These are phyloP conservation scores for Pseudomugil gertrudae DNA, from an alignment of 2,797 vertebrate species.

Conservation along the genomic window DNA sequence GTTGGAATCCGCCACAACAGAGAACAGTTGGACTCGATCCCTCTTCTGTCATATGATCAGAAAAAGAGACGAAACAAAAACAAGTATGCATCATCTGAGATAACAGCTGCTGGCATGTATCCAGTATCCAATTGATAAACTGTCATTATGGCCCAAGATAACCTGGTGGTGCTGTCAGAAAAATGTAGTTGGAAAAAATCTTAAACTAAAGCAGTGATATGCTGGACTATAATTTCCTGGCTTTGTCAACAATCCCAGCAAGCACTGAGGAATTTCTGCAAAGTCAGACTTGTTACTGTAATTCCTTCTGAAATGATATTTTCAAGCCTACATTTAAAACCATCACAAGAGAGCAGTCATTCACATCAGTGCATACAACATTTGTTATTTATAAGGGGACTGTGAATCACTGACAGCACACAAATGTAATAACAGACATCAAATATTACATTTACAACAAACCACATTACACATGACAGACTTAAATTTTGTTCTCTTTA, in stretches of 20 bases:
- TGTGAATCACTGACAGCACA: background rate
- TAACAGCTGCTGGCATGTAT: slow-evolving; percentile 53
- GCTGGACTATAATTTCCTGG: slow-evolving; percentile 74
- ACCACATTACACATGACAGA: no score
- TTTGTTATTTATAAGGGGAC: background rate
- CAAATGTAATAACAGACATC: no score
- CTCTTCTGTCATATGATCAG: slow-evolving; percentile 14
- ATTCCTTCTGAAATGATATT: slow-evolving; percentile 78
- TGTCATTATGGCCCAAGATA: slow-evolving; percentile 61
- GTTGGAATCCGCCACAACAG: slow-evolving; percentile 38
- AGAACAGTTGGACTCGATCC: slow-evolving; percentile 38
- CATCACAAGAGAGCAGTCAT: slow-evolving; percentile 60
- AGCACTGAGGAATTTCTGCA: slow-evolving; percentile 79
- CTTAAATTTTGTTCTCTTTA: no score
- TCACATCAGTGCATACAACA: slow-evolving; percentile 21
- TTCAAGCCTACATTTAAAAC: slow-evolving; percentile 67
- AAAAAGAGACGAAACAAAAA: slow-evolving; percentile 50
- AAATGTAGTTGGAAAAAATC: slow-evolving; percentile 40
- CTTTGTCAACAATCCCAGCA: slow-evolving; percentile 71
- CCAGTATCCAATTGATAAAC: slow-evolving; percentile 59
- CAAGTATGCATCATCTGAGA: slow-evolving; percentile 55
- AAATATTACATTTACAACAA: no score
- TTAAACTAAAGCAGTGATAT: slow-evolving; percentile 80
- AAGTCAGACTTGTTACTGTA: slow-evolving; percentile 84
- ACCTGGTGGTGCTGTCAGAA: slow-evolving; percentile 55